Evolutionary conservation across 1,140 invertebrate species (phyloP).

Genomic region (Belonocnema kinseyi): DNA sequence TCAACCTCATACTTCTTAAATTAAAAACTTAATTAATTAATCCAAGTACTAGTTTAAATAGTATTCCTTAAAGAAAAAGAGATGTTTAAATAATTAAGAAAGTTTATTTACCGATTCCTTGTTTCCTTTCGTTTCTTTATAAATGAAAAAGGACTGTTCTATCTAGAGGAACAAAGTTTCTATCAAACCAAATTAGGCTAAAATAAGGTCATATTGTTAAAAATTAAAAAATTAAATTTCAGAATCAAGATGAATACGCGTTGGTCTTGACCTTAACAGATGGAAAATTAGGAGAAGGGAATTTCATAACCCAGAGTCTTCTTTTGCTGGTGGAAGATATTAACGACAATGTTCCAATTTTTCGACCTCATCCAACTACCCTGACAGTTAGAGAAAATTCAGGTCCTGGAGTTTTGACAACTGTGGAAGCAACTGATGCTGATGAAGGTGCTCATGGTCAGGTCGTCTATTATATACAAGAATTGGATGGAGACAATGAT

Average conservation of each 20-base stretch:
- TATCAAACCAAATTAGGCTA: not conserved
- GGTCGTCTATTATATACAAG: constrained; percentile 85
- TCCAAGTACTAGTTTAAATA: too few species aligned
- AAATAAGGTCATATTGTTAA: not conserved
- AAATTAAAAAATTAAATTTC: constrained; percentile 42
- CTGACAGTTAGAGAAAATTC: constrained; percentile 88
- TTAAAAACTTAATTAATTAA: too few species aligned
- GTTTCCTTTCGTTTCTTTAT: too few species aligned
- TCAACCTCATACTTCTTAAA: too few species aligned
- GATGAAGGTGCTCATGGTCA: constrained; percentile 95
- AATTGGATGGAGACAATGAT: constrained; percentile 86
- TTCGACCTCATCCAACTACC: constrained; percentile 89
- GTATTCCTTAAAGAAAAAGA: too few species aligned
- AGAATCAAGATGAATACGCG: constrained; percentile 91
- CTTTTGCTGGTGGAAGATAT: constrained; percentile 92
- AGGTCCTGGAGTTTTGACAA: constrained; percentile 83
- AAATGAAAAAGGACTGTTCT: too few species aligned
- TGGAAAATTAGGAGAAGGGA: constrained; percentile 89
- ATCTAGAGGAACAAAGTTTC: not conserved
- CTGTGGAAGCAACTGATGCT: constrained; percentile 90
- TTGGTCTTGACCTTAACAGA: constrained; percentile 93
- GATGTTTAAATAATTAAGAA: too few species aligned
- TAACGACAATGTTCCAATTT: constrained; percentile 93
- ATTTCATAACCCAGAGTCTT: constrained; percentile 93
- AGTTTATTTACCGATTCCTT: too few species aligned